Conservation (phyloP, 2,888 invertebrate genomes). For the Unio delphinus region DNA sequence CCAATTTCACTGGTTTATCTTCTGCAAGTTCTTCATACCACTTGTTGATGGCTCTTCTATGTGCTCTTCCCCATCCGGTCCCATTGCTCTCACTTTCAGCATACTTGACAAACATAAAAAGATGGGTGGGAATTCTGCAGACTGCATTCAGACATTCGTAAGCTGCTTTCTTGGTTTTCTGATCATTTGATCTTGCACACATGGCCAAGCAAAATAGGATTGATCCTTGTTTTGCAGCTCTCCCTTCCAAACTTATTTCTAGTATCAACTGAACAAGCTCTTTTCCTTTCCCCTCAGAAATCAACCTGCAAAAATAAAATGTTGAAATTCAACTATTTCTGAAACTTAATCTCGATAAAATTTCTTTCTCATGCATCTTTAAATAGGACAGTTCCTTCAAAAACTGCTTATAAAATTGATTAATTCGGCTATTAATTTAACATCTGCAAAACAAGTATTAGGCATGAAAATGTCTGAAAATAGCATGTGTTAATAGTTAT, state of each 20-base stretch:
- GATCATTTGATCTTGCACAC: conserved; percentile 74
- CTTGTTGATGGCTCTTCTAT: conserved; percentile 77
- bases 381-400: too few species aligned
- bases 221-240: conserved; percentile 70
- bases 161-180: conserved; percentile 74
- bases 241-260: conserved; percentile 63
- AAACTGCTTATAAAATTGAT: too few species aligned
- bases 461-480: too few species aligned
- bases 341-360: too few species aligned
- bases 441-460: too few species aligned
- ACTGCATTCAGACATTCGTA: conserved; percentile 76
- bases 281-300: conserved; percentile 60
- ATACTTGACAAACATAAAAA: conserved; percentile 79
- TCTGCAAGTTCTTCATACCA: conserved; percentile 76
- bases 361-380: too few species aligned
- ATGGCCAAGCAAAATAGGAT: conserved; percentile 79
- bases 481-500: too few species aligned
- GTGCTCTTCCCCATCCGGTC: conserved; percentile 79
- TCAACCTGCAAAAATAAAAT: conserved; percentile 41
- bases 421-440: too few species aligned
- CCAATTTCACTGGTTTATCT: conserved; percentile 73
- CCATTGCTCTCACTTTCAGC: conserved; percentile 73
- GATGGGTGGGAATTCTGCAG: conserved; percentile 78
- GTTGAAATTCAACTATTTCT: too few species aligned
- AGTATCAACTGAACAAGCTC: conserved; percentile 63